Evolutionary conservation across 2,113 vertebrate species (phyloP).

Genomic region (Cervus canadensis): DNA sequence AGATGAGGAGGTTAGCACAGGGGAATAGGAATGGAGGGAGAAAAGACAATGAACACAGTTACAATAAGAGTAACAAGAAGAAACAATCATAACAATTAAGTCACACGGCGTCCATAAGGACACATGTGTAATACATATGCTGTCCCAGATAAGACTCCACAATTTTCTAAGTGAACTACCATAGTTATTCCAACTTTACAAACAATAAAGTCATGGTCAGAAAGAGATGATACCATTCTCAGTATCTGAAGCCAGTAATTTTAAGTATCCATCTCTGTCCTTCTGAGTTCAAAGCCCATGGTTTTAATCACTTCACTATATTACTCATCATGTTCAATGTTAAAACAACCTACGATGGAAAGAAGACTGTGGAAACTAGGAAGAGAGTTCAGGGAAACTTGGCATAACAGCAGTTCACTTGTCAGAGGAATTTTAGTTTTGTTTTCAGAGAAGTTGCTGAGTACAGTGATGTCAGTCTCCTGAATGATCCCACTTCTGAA

Average conservation of each 20-base stretch:
- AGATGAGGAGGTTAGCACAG: accelerated
- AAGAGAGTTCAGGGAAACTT: not conserved
- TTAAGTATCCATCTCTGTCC: not conserved
- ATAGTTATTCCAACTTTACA: not conserved
- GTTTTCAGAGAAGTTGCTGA: not conserved
- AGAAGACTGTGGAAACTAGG: not conserved
- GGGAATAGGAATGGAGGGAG: not conserved
- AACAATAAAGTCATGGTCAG: not conserved
- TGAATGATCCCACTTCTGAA: not conserved
- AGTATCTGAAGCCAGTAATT: not conserved
- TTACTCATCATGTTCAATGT: not conserved
- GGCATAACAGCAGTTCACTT: not conserved
- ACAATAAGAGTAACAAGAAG: not conserved
- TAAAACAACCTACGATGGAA: not conserved
- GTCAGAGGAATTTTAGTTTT: not conserved
- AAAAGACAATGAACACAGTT: not conserved
- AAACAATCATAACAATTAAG: not conserved
- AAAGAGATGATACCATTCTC: not conserved
- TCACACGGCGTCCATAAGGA: not conserved
- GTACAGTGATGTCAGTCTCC: not conserved
- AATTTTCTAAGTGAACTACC: not conserved
- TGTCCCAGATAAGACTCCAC: not conserved
- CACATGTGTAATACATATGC: accelerated
- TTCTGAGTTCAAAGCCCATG: not conserved
- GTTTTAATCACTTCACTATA: not conserved